A percentile compares a stretch with the other conserved stretches of the same genome.
phyloP scores from a whole-genome alignment of 2,113 vertebrate species.

The Hemibagrus wyckioides region DNA sequence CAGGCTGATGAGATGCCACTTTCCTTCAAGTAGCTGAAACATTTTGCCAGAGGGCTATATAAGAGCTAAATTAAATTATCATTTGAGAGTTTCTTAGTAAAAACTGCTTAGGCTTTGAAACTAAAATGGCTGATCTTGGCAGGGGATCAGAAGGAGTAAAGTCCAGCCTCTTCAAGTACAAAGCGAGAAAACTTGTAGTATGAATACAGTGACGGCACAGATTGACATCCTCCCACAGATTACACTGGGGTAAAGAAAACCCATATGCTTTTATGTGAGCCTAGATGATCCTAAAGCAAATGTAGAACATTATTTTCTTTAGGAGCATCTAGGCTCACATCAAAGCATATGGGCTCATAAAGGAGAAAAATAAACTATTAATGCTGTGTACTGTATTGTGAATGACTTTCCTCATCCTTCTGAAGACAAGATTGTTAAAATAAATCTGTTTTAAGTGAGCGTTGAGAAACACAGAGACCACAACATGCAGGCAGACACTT shows the following conservation, averaged over 20 bases:
- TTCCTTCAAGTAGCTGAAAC: conserved; percentile 51
- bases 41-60: conserved; percentile 52
- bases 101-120: conserved; percentile 34
- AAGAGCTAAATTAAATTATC: conserved; percentile 55
- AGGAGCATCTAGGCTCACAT: conserved; percentile 1
- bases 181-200: neutral
- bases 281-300: no score
- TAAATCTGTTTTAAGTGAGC: conserved; percentile 23
- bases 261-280: no score
- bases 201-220: neutral
- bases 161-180: conserved; percentile 13
- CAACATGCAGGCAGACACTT: neutral
- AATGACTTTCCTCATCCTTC: neutral
- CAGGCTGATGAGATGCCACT: conserved; percentile 36
- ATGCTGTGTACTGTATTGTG: neutral
- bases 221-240: neutral
- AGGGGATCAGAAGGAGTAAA: conserved; percentile 9
- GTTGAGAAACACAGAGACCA: neutral
- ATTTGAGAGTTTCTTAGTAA: conserved; percentile 28
- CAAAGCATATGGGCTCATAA: conserved; percentile 14
- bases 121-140: conserved; percentile 37
- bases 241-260: neutral
- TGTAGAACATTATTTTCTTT: neutral
- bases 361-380: conserved; percentile 6
- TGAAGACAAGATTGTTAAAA: conserved; percentile 26